Base-by-base conservation (phyloP, 2,113 vertebrate species). In the Scytalopus superciliaris region DNA sequence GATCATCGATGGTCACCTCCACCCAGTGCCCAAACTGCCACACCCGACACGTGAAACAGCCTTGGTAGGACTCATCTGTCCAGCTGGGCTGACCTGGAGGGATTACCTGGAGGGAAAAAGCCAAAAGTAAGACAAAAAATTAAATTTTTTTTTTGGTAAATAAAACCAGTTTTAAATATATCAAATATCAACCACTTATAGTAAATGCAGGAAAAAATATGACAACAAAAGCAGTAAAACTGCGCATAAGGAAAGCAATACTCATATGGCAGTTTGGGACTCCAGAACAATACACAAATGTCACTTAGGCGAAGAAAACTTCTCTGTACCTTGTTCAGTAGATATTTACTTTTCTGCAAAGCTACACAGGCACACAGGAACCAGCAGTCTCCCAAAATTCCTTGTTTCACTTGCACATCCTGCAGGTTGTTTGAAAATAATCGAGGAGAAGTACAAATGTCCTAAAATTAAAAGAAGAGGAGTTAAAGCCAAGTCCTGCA, bases 301-400 rank as follows among this genome's bases (percentile, higher is more conserved):
- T 45, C 31, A 73, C 57, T 15, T 10, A 42, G 60, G 22, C 25
- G 22, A 70, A 50, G 24, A 74, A 56, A 62, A 63, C 3, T 40
- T 42, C 33, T 79, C 45, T 24, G 8, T 97, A 99, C 99, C 99
- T 99, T 99, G 95, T 99, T 96, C 60, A 99, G 96, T 27, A 99
- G 97, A 56, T 97, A 98, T 79, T 95, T 98, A 85, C 97, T 99
- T 94, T 98, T 99, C 89, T 99, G 98, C 94, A 99, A 98, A 90
- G 98, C 98, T 4, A 98, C 98, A 39, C 99, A 99, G 39, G 99
- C 99, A 80, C 99, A 99, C 35, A 99, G 98, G 87, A 99, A 99
- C 99, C 99, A 99, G 97, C 99, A 99, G 67, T 99, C 99, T 82
- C 99, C 99, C 96, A 99, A 95, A 89, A 99, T 97, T 47, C 99